phyloP scores from a whole-genome alignment of 1,140 invertebrate species.

The Carcinoscorpius rotundicauda region DNA sequence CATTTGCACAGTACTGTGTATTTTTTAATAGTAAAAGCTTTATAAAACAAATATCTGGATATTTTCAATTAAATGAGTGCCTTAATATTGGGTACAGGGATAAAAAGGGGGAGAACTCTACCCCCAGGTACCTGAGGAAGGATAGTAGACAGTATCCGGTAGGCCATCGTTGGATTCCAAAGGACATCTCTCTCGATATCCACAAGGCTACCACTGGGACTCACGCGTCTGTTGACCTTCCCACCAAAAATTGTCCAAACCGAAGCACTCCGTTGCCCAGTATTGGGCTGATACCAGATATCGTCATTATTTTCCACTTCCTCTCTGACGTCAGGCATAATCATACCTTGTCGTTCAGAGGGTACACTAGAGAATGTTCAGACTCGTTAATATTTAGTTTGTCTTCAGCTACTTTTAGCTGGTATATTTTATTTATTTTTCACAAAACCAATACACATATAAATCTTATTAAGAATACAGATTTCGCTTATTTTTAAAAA shows the following conservation, averaged over 20 bases:
- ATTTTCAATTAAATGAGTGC: too few relatives aligned
- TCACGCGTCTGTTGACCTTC: conserved; percentile 10
- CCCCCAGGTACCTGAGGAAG: conserved; percentile 16
- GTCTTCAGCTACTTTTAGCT: background rate
- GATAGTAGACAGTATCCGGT: too few relatives aligned
- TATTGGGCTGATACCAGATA: conserved; percentile 8
- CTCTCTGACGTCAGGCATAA: conserved; percentile 45
- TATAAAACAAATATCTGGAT: too few relatives aligned
- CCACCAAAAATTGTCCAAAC: conserved; percentile 20
- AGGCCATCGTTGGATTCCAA: background rate
- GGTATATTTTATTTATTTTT: background rate
- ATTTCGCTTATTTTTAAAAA: too few relatives aligned
- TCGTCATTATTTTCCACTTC: conserved; percentile 38
- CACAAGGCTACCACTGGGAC: conserved; percentile 4
- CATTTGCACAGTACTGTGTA: too few relatives aligned
- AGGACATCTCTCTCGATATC: background rate
- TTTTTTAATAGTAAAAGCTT: too few relatives aligned
- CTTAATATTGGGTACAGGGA: too few relatives aligned
- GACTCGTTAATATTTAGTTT: background rate
- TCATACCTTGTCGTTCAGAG: conserved; percentile 46
- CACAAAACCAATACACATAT: background rate
- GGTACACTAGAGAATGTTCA: conserved; percentile 39
- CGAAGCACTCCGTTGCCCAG: conserved; percentile 13
- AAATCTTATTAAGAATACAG: conserved; percentile 2
- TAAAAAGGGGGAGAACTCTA: conserved; percentile 1